Evolutionary conservation across 2,797 vertebrate genomes (phyloP).

Genomic region (Hirundo rustica): DNA sequence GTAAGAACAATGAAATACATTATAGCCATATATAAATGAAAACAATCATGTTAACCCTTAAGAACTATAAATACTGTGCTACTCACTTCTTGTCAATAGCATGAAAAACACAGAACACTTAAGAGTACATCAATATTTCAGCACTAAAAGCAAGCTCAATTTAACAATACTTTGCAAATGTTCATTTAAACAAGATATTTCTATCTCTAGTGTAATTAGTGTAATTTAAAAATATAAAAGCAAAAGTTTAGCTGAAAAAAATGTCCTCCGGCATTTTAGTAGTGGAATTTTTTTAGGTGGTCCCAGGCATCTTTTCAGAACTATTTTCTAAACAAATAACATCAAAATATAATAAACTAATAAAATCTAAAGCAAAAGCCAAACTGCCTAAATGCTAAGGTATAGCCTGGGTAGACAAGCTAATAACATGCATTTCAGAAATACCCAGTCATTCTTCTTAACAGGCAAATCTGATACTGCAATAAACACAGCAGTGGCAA

Average conservation of each 20-base stretch:
- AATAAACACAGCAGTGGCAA: background rate
- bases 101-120: background rate
- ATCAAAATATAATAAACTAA: background rate
- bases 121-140: background rate
- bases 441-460: background rate
- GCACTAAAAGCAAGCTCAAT: background rate
- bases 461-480: background rate
- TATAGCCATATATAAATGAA: background rate
- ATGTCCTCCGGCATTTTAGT: background rate
- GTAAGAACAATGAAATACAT: background rate
- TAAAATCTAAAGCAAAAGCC: background rate
- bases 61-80: background rate
- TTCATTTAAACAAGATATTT: background rate
- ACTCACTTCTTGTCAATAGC: background rate
- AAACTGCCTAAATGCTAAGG: background rate
- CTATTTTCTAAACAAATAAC: background rate
- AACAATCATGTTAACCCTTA: background rate
- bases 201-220: background rate
- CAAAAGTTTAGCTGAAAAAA: background rate
- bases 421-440: background rate
- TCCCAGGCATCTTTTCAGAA: background rate
- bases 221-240: background rate
- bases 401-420: background rate
- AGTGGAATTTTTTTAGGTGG: background rate
- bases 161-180: background rate